Evolutionary conservation across 35 echinoderm and acorn worm genomes (phyloP).

Genomic region (Lytechinus variegatus): DNA sequence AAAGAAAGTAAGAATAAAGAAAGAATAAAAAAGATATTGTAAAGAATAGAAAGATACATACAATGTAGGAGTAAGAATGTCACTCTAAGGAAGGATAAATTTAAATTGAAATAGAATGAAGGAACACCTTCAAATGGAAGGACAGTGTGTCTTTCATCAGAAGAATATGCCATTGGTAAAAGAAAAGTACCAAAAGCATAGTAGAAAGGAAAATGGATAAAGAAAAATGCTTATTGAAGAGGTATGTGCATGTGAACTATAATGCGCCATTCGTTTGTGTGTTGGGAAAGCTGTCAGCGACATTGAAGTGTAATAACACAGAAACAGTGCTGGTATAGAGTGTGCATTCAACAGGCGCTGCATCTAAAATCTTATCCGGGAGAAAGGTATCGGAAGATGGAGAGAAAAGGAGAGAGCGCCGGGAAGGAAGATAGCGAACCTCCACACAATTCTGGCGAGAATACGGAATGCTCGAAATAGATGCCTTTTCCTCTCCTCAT

Average conservation of each 20-base stretch:
- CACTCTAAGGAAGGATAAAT: no score
- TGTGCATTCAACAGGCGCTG: slow-evolving; percentile 51
- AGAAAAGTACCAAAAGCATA: not conserved
- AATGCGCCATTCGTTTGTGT: slow-evolving; percentile 21
- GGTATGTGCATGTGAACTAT: slow-evolving; percentile 27
- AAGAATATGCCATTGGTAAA: no score
- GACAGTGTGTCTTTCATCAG: no score
- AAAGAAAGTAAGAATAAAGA: no score
- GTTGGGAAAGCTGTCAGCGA: not conserved
- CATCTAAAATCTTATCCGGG: not conserved
- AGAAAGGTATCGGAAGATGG: not conserved
- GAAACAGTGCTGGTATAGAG: not conserved
- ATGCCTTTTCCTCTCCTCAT: not conserved
- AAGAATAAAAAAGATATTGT: no score
- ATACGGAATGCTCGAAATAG: slow-evolving; percentile 47
- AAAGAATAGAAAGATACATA: no score
- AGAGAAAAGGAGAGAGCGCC: not conserved
- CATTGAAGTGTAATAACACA: slow-evolving; percentile 9
- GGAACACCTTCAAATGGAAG: no score
- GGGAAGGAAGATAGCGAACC: not conserved
- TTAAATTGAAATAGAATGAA: no score
- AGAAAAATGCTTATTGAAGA: not conserved
- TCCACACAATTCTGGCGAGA: slow-evolving; percentile 20
- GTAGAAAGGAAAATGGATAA: not conserved
- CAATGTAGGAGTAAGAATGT: no score